Conservation (phyloP, 92 coral and sea anemone species). For the Heteractis magnifica region DNA sequence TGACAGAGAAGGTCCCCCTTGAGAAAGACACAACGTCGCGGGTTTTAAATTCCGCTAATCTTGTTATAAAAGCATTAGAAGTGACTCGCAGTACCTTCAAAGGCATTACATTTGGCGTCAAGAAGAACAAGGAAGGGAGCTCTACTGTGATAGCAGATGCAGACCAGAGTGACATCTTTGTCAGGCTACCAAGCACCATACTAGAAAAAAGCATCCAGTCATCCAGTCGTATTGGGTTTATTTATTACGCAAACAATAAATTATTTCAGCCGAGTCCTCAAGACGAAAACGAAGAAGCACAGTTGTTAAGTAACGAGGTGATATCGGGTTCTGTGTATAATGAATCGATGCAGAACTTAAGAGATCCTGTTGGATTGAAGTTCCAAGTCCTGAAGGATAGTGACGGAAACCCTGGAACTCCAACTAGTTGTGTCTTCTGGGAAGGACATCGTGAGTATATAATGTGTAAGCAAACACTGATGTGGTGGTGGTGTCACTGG, state of each 20-base stretch:
- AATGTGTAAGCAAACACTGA: not conserved
- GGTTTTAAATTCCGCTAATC: constrained; percentile 44
- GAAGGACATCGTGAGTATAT: constrained; percentile 8
- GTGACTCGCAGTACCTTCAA: constrained; percentile 45
- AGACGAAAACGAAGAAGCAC: constrained; percentile 12
- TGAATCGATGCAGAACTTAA: constrained; percentile 8
- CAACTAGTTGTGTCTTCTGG: constrained; percentile 36
- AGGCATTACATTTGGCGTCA: constrained; percentile 46
- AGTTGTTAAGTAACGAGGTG: constrained; percentile 17
- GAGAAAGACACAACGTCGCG: constrained; percentile 38
- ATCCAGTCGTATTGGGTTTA: constrained; percentile 58
- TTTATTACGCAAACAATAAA: constrained; percentile 66
- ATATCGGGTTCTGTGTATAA: constrained; percentile 32
- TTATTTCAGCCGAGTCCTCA: constrained; percentile 60
- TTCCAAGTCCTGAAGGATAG: constrained; percentile 23
- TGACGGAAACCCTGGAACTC: not conserved
- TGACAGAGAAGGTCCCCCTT: constrained; percentile 63
- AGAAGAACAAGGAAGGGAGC: not conserved
- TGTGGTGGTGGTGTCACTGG: not conserved
- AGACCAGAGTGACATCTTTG: not conserved
- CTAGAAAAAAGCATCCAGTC: not conserved
- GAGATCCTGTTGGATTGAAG: constrained; percentile 22
- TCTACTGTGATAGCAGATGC: not conserved
- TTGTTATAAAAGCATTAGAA: constrained; percentile 62
- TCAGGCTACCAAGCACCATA: constrained; percentile 27